Conservation (phyloP, 2,113 vertebrate genomes). For the Tiliqua scincoides region DNA sequence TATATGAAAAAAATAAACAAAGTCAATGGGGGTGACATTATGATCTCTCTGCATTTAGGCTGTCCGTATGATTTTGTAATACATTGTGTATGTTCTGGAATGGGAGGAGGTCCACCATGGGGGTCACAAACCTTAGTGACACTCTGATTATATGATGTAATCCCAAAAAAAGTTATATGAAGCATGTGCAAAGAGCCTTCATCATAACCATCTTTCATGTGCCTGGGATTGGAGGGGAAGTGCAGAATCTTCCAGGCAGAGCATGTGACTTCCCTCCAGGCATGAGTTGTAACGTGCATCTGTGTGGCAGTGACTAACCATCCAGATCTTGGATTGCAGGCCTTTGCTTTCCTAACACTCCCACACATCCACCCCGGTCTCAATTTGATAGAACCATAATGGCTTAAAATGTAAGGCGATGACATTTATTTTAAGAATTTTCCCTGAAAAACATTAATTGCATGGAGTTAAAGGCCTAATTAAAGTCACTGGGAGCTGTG, state of each 20-base stretch:
- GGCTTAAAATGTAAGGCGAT: background rate
- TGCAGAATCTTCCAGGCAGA: background rate
- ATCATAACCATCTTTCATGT: background rate
- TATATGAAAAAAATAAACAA: too few relatives aligned
- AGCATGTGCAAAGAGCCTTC: background rate
- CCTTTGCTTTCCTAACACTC: background rate
- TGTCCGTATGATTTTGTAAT: too few relatives aligned
- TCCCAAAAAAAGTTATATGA: background rate
- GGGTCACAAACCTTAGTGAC: too few relatives aligned
- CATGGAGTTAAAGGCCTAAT: background rate
- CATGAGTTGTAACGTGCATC: background rate
- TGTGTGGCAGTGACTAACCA: background rate
- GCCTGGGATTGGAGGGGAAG: background rate
- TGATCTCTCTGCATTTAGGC: too few relatives aligned
- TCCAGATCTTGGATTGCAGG: background rate
- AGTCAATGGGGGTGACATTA: too few relatives aligned
- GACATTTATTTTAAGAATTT: background rate
- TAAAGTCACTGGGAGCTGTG: background rate
- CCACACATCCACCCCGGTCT: background rate
- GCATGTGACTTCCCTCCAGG: background rate
- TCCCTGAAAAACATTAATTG: background rate
- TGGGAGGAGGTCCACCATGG: too few relatives aligned
- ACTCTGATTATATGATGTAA: background rate
- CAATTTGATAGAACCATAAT: background rate
- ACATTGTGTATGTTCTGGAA: too few relatives aligned